Conservation (phyloP, 2,888 invertebrate species). For the Dimorphilus gyrociliatus region DNA sequence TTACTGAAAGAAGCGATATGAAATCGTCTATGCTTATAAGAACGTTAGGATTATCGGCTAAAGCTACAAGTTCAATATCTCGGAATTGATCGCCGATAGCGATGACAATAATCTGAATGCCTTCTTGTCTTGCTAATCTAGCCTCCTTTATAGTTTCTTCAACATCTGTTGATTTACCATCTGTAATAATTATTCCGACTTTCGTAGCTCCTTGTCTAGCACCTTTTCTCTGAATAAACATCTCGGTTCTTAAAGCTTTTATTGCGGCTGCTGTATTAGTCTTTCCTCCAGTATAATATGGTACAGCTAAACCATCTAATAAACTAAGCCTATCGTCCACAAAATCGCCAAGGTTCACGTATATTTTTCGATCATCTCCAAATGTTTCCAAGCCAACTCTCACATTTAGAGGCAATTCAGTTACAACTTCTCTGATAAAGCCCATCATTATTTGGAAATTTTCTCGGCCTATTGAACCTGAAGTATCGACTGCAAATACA, state of each 20-base stretch:
- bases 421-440: constrained; percentile 4
- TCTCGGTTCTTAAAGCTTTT: constrained; percentile 1
- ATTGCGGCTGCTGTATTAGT: constrained; percentile 9
- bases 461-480: constrained; percentile 4
- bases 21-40: too few species aligned
- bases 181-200: constrained; percentile 4
- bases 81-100: constrained; percentile 4
- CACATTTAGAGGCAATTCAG: constrained; percentile 1
- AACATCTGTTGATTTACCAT: constrained; percentile 5
- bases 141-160: constrained; percentile 4
- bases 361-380: background rate
- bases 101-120: constrained; percentile 2
- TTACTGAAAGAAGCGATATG: too few species aligned
- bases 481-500: constrained; percentile 5
- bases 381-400: constrained; percentile 4
- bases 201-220: constrained; percentile 2
- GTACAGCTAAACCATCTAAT: background rate
- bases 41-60: too few species aligned
- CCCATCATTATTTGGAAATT: constrained; percentile 6
- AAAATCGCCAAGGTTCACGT: constrained; percentile 2
- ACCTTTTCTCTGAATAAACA: constrained; percentile 3
- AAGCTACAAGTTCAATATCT: constrained; percentile 4
- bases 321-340: background rate
- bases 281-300: constrained; percentile 6
- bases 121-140: background rate